Conservation (phyloP, 2,797 vertebrate species). For the Chelon labrosus region DNA sequence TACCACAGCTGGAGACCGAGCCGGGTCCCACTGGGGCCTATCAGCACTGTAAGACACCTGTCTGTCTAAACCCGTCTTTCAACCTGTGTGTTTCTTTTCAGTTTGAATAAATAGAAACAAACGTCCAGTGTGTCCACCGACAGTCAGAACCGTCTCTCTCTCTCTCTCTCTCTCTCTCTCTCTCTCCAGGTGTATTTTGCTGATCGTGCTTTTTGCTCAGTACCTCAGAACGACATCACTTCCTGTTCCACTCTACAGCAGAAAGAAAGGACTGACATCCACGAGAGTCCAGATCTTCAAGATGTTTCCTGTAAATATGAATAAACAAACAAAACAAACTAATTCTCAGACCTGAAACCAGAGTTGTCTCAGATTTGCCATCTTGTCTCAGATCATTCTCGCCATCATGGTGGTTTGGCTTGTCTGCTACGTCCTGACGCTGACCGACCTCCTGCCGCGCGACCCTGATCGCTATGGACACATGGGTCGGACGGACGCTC, state of each 20-base stretch:
- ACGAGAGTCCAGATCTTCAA: slow-evolving; percentile 93
- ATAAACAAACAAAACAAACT: background rate
- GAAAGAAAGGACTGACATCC: slow-evolving; percentile 84
- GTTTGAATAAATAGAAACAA: no score
- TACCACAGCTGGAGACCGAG: slow-evolving; percentile 91
- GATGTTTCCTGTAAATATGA: slow-evolving; percentile 92
- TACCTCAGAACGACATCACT: slow-evolving; percentile 89
- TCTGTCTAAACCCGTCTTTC: background rate
- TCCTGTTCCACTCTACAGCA: slow-evolving; percentile 87
- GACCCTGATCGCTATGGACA: slow-evolving; percentile 87
- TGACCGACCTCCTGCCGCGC: slow-evolving; percentile 86
- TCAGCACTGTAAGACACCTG: slow-evolving; percentile 86
- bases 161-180: slow-evolving; percentile 2
- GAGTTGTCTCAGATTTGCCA: no score
- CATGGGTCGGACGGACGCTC: slow-evolving; percentile 93
- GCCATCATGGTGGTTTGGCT: slow-evolving; percentile 95
- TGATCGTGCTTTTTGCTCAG: slow-evolving; percentile 94
- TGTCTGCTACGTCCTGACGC: slow-evolving; percentile 92
- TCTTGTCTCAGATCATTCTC: slow-evolving; percentile 86
- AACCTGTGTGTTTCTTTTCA: no score
- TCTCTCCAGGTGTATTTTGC: slow-evolving; percentile 88
- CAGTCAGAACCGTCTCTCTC: background rate
- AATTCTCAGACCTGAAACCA: no score
- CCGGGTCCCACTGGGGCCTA: slow-evolving; percentile 96
- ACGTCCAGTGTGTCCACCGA: no score